Evolutionary conservation across 30 jellyfish, hydroid and myxozoan genomes (phyloP), one percentile per base, ranked within the genome.

Genomic region (Chrysaora quinquecirrha): DNA sequence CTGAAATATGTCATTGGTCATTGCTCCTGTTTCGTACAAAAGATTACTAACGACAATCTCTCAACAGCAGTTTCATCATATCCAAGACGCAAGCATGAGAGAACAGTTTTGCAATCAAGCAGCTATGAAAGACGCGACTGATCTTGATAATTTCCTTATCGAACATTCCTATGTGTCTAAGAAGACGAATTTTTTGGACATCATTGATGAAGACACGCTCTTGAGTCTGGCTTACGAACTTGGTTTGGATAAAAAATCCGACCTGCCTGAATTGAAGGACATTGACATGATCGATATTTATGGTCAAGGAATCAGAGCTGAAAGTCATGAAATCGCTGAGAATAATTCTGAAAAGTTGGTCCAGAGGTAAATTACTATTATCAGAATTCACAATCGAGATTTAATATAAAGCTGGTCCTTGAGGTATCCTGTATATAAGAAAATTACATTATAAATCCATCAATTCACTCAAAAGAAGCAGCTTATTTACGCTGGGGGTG

Each of bases 11-110:
- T 82, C 92, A 82, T 82, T 71, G 62, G 78, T 58, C 25, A 69
- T 82, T 56, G 84, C 92, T 61, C 92, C 92, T 68, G 92, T 82
- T 29, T 82, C 92, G 22, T 82, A 82, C 92, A 82, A 71, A 27
- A 49, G 85, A 62, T 82, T 82, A 20, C 54, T 82, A 28, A 82
- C 92, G 31, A 82, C 92, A 52, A 70, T 82, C 11, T 82, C 92
- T 30, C 85, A 71, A 49, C 85, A 79, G 21, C 6, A 38, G 11
- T 3, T 6, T 14, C 6, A 38, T 38, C 6, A 38, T 38, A 38
- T 38, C 54, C 6, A 38, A 6, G 14, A 38, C 54, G 14, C 11
- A 3, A 38, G 11, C 6, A 6, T 6, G 11, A 38, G 14, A 38
- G 14, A 6, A 38, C 11, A 6, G 14, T 3, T 6, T 38, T 14